Evolutionary conservation across 2,888 invertebrate genomes (phyloP), one percentile per base, ranked within the genome.

Genomic region (Callinectes sapidus): DNA sequence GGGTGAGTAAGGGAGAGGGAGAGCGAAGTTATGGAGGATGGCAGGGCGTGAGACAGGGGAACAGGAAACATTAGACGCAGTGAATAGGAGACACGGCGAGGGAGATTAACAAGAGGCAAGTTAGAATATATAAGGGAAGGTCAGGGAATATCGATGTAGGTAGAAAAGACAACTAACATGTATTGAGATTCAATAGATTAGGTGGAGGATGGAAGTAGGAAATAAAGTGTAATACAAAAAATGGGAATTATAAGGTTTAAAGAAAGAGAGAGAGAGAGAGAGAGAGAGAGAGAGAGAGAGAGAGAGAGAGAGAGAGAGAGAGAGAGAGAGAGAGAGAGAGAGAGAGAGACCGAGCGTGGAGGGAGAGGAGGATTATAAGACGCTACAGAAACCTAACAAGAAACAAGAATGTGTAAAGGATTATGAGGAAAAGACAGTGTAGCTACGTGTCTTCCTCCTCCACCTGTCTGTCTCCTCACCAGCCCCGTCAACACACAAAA

Each of bases 301-400:
- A 71, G 28, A 28, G 71, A 28, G 28, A 71, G 71, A 77, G 13
- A 77, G 71, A 28, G 28, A 28, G 71, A 77, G 71, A 77, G 71
- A 28, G 28, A 28, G 71, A 77, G 71, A 77, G 71, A 77, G 71
- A 28, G 71, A 77, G 71, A 77, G 71, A 77, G 71, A 28, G 71
- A 77, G 28, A 77, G 71, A 28, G 71, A 77, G 28, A 77, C 13
- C 28, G 13, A 28, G 28, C 1, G 23, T 2, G 61, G 61, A 35
- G 35, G 81, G 81, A 16, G n/a, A 16, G 81, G 81, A 35, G 81
- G 81, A 81, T 81, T 81, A 81, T 32, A 81, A 81, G 81, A 35
- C 35, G 81, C 81, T 16, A 81, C 81, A 81, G 81, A 81, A 81
- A 18, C 81, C 81, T 81, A 81, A 81, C 81, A 81, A 81, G 81